Conservation (phyloP, 2,113 vertebrate species). For the Nesoenas mayeri region DNA sequence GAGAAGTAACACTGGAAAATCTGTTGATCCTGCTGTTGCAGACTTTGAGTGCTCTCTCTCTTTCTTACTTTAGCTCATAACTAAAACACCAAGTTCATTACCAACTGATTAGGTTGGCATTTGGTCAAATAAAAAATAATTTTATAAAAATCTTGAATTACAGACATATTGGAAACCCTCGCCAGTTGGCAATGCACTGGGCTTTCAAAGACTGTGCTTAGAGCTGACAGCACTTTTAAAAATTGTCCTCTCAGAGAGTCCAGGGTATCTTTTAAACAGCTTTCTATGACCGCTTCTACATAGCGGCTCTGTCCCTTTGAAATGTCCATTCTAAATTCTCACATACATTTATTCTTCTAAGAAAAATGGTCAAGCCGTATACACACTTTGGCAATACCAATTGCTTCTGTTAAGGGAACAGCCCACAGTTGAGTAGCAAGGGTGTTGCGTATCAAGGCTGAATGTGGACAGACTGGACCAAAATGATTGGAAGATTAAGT, state of each 20-base stretch:
- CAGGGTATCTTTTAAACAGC: neutral
- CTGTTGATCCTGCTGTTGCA: slow-evolving; percentile 51
- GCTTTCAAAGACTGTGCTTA: slow-evolving; percentile 19
- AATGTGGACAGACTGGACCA: neutral
- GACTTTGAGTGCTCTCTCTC: slow-evolving; percentile 46
- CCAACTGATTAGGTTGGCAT: slow-evolving; percentile 62
- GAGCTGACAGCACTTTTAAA: slow-evolving; percentile 19
- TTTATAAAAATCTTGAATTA: slow-evolving; percentile 44
- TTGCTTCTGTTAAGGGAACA: neutral
- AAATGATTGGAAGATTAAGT: neutral
- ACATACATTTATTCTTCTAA: neutral
- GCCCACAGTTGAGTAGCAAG: neutral
- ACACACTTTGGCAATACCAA: neutral
- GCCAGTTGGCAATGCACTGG: neutral
- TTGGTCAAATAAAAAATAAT: slow-evolving; percentile 53
- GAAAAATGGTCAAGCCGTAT: neutral
- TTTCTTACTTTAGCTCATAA: slow-evolving; percentile 50
- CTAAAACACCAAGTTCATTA: slow-evolving; percentile 56
- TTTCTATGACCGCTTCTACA: neutral
- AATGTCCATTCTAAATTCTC: neutral
- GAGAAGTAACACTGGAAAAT: slow-evolving; percentile 59
- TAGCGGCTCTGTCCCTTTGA: neutral
- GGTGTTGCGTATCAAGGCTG: neutral
- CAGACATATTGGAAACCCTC: slow-evolving; percentile 24
- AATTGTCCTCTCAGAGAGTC: neutral